Conservation (phyloP, 2,888 invertebrate genomes). For the Ectobius pallidus region DNA sequence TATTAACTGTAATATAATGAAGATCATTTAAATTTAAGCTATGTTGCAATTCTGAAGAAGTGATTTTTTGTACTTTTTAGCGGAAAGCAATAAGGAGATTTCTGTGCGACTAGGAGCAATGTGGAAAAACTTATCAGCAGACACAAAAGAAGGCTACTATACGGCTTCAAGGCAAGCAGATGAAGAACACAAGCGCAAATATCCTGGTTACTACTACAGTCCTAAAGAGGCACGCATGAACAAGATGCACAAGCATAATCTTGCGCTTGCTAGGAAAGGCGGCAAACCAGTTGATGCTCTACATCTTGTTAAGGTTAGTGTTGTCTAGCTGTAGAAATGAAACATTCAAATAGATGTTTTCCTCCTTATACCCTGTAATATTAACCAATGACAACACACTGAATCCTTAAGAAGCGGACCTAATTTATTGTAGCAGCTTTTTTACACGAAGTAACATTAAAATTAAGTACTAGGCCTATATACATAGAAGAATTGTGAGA, state of each 20-base stretch:
- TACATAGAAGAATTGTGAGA: too few relatives aligned
- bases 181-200: slow-evolving; percentile 56
- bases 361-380: too few relatives aligned
- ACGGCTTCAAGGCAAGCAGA: slow-evolving; percentile 54
- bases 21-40: too few relatives aligned
- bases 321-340: background rate
- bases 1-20: too few relatives aligned
- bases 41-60: too few relatives aligned
- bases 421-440: too few relatives aligned
- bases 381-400: too few relatives aligned
- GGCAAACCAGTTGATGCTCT: slow-evolving; percentile 26
- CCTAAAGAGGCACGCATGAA: slow-evolving; percentile 54
- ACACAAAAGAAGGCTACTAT: slow-evolving; percentile 56
- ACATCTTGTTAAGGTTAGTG: slow-evolving; percentile 37
- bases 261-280: slow-evolving; percentile 37
- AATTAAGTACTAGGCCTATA: too few relatives aligned
- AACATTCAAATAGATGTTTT: too few relatives aligned
- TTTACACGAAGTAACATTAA: too few relatives aligned
- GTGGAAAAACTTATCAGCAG: slow-evolving; percentile 57
- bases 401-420: too few relatives aligned
- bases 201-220: slow-evolving; percentile 56
- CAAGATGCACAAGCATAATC: slow-evolving; percentile 46
- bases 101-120: slow-evolving; percentile 57
- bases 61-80: too few relatives aligned
- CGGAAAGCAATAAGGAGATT: slow-evolving; percentile 58